phyloP scores from a whole-genome alignment of 2,888 invertebrate species.

The Scaptomyza flava region DNA sequence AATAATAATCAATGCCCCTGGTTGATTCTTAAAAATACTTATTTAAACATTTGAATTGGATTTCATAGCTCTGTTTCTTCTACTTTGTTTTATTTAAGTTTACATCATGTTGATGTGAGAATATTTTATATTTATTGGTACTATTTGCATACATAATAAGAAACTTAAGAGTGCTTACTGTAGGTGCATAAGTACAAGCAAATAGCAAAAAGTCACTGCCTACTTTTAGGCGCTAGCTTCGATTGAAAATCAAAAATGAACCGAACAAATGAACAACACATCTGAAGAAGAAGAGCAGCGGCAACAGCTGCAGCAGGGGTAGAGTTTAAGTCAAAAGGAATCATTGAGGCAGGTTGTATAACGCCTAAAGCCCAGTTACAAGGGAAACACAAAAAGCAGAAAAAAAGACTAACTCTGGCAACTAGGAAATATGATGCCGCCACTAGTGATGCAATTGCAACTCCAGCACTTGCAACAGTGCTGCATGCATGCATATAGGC shows the following conservation, averaged over 20 bases:
- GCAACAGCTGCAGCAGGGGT: neutral
- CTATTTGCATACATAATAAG: too few relatives aligned
- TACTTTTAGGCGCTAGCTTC: slow-evolving; percentile 54
- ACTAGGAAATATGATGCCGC: slow-evolving; percentile 72
- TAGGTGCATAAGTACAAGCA: neutral
- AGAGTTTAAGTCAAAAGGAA: neutral
- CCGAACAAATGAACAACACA: neutral
- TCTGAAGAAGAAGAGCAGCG: neutral
- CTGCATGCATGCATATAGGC: neutral
- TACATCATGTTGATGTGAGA: neutral
- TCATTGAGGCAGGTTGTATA: slow-evolving; percentile 55
- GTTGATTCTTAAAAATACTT: too few relatives aligned
- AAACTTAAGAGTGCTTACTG: neutral
- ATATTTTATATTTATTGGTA: neutral
- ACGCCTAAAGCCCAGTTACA: slow-evolving; percentile 54
- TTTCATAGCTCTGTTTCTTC: neutral
- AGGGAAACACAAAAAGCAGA: neutral
- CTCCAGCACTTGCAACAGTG: slow-evolving; percentile 30
- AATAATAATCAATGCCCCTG: too few relatives aligned
- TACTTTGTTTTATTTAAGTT: neutral
- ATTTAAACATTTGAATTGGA: too few relatives aligned
- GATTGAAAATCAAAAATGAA: slow-evolving; percentile 36
- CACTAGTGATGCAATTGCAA: slow-evolving; percentile 67
- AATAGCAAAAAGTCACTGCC: slow-evolving; percentile 56
- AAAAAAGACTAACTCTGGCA: neutral